Base-by-base conservation (phyloP, 2,113 vertebrate species). In the Phycodurus eques region DNA sequence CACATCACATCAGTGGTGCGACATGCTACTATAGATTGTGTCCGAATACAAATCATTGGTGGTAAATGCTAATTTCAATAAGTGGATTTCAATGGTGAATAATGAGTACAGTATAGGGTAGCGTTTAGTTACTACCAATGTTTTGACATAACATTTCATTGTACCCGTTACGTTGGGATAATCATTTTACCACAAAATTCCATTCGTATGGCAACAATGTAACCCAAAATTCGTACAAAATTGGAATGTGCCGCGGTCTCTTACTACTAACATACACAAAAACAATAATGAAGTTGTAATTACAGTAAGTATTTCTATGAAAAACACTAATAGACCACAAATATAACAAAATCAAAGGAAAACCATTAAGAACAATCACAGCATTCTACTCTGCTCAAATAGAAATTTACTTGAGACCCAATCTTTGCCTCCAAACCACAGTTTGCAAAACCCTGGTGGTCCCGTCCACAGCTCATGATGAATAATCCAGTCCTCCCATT, bases 1-100 rank as follows among this genome's bases (percentile, higher is more conserved):
- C 67, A 81, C 67, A 76, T 44, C 35, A 51, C 62, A 31, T n/a
- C 8, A 51, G 33, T 51, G 20, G 44, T 51, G 42, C 49, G 62
- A 71, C 4, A 46, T 35, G 49, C 53, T 62, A 14, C 59, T 35
- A 61, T 17, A 42, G 22, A 65, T 39, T 5, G 42, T 17, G 17
- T 61, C 3, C 31, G 35, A 61, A 61, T 35, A 60, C 12, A 14
- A 65, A 46, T 27, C 13, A 46, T 51, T 62, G 57, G 13, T 13
- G 10, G 17, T 53, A n/a, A 47, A 39, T 56, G 33, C 5, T 39
- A 8, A 33, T n/a, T 13, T 13, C 27, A n/a, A 8, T 13, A 62
- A 62, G 6, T 62, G 60, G 2, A 62, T 62, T 42, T 62, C 27
- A 35, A 35, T 33, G 12, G 31, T 15, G 13, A 60, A 60, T 60